These are phyloP conservation scores for Cheilinus undulatus DNA, from an alignment of 2,113 vertebrate species.

Conservation along the genomic window DNA sequence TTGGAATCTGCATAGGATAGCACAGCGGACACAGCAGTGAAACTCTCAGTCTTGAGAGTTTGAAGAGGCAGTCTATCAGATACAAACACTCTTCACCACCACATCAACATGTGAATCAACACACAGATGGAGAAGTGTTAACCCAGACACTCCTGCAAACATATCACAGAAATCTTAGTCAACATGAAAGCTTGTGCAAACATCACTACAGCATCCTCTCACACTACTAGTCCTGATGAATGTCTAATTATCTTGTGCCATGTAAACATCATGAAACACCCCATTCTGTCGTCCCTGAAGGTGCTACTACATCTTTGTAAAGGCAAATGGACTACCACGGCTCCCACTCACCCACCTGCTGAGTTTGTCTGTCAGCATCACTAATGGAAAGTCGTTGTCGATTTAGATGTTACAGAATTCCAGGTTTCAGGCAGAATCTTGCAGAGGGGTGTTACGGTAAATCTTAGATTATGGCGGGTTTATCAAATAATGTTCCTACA, in stretches of 20 bases:
- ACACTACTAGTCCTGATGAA: constrained; percentile 31
- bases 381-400: constrained; percentile 4
- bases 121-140: constrained; percentile 45
- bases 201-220: constrained; percentile 12
- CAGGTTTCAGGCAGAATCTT: neutral
- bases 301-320: constrained; percentile 31
- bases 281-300: constrained; percentile 30
- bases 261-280: constrained; percentile 40
- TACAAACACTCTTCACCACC: constrained; percentile 6
- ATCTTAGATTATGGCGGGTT: neutral
- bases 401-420: neutral
- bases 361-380: neutral
- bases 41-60: constrained; percentile 4
- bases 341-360: constrained; percentile 14
- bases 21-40: constrained; percentile 18
- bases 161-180: constrained; percentile 22
- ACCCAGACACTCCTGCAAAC: constrained; percentile 30
- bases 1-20: constrained; percentile 26
- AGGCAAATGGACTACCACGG: constrained; percentile 24
- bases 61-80: constrained; percentile 7
- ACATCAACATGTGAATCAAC: constrained; percentile 31
- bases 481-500: constrained; percentile 8
- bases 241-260: constrained; percentile 12
- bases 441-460: neutral
- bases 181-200: constrained; percentile 20